Evolutionary conservation across 2,113 vertebrate genomes (phyloP), one percentile per base, ranked within the genome.

Genomic region (Centropristis striata): DNA sequence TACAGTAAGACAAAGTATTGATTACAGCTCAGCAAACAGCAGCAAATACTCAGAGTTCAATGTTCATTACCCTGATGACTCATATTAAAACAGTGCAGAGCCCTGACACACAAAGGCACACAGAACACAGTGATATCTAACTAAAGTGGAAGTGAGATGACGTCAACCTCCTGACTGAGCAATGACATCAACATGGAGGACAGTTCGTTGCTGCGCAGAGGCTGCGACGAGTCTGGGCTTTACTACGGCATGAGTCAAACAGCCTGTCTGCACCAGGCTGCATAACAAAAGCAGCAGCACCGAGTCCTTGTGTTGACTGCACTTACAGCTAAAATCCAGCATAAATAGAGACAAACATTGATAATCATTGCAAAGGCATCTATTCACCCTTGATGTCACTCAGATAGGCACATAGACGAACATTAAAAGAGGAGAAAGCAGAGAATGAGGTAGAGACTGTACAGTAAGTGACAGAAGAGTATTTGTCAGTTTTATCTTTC

Each of bases 1-100:
- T 37, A 20, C 32, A 75, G 23, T 57, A 36, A 57, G 9, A 15
- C 25, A 6, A 5, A 5, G 13, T n/a, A 67, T 44, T 46, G 66
- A 71, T 47, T 39, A 12, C 51, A 67, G 27, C 69, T 70, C 49
- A 54, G 18, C 57, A 68, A 72, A 68, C 28, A 46, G 13, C 54
- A n/a, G 44, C 41, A 78, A 27, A 21, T 12, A 63, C 20, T 53
- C 49, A 16, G 10, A 44, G 37, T 42, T 73, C 67, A 80, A 13
- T 32, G 46, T 28, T 58, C 53, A 75, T 21, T 53, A 41, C 50
- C 37, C 44, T 37, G 51, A 59, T 78, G 79, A 80, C 42, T 73
- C 67, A 58, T 63, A 46, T 13, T 27, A 21, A 55, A 1, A 66
- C 41, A 4, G 4, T 8, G 18, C 58, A 55, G 41, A 54, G 18